Evolutionary conservation across 2,888 invertebrate genomes (phyloP).

Genomic region (Timandra comae): DNA sequence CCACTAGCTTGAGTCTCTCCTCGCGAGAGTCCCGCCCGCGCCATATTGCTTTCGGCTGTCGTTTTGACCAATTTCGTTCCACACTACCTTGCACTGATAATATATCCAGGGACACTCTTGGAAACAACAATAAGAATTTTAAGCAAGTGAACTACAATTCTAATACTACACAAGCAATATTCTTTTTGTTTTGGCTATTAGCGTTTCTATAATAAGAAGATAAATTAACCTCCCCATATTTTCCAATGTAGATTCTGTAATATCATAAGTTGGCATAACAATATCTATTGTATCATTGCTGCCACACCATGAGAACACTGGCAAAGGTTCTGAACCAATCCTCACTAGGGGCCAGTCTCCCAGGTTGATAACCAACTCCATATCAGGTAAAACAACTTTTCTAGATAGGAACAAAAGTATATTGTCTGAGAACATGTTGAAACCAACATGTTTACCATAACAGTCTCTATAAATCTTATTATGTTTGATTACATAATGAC

Average conservation of each 20-base stretch:
- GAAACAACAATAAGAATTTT: slow-evolving; percentile 6
- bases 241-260: slow-evolving; percentile 93
- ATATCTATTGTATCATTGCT: slow-evolving; percentile 91
- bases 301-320: slow-evolving; percentile 98
- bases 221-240: slow-evolving; percentile 94
- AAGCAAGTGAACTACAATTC: neutral
- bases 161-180: neutral
- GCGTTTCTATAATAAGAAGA: neutral
- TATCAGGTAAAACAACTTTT: slow-evolving; percentile 88
- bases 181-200: neutral
- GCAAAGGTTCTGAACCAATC: slow-evolving; percentile 76
- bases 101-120: slow-evolving; percentile 91
- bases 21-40: slow-evolving; percentile 94
- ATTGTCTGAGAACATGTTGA: slow-evolving; percentile 96
- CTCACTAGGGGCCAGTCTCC: slow-evolving; percentile 96
- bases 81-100: slow-evolving; percentile 91
- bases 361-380: slow-evolving; percentile 93
- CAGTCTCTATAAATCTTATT: slow-evolving; percentile 92
- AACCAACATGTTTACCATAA: slow-evolving; percentile 96
- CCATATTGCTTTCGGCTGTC: slow-evolving; percentile 89
- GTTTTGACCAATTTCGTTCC: slow-evolving; percentile 82
- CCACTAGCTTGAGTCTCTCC: slow-evolving; percentile 88
- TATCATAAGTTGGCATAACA: slow-evolving; percentile 95
- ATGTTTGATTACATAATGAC: slow-evolving; percentile 90
- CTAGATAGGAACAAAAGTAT: slow-evolving; percentile 88